phyloP scores from a whole-genome alignment of 2,113 vertebrate species.

The Mesembrinibis cayennensis region DNA sequence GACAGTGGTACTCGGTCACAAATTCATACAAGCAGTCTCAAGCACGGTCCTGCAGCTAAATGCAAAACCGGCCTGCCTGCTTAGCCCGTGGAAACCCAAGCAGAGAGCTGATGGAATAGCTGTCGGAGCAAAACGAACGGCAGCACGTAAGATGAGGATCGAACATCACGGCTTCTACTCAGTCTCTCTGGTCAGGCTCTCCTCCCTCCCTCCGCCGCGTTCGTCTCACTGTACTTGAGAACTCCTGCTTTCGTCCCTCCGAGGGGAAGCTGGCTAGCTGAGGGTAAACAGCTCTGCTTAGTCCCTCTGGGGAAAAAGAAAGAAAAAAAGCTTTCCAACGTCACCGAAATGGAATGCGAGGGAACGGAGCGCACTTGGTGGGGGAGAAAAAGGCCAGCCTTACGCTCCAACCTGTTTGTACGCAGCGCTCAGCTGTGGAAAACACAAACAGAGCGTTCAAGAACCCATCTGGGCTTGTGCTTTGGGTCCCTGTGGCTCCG shows the following conservation, averaged over 20 bases:
- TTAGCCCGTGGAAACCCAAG: background rate
- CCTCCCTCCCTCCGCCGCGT: background rate
- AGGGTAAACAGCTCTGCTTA: slow-evolving; percentile 22
- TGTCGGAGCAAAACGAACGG: accelerated
- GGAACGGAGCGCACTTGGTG: background rate
- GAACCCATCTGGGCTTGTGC: background rate
- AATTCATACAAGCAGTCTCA: background rate
- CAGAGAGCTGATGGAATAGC: background rate
- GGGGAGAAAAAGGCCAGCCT: background rate
- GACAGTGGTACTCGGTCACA: background rate
- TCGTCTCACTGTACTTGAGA: background rate
- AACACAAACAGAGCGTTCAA: background rate
- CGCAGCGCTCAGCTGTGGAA: background rate
- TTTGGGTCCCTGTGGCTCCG: background rate
- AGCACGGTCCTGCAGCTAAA: background rate
- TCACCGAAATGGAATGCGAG: slow-evolving; percentile 32
- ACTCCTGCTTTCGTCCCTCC: background rate
- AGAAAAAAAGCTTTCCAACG: background rate
- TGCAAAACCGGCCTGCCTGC: background rate
- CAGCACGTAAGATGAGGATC: background rate
- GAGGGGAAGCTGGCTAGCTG: background rate
- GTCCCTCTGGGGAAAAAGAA: background rate
- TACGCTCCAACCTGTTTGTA: background rate
- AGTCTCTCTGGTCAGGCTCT: background rate
- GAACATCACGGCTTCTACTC: background rate